Evolutionary conservation across 2,113 vertebrate species (phyloP), one percentile per base, ranked within the genome.

Genomic region (Haemorhous mexicanus): DNA sequence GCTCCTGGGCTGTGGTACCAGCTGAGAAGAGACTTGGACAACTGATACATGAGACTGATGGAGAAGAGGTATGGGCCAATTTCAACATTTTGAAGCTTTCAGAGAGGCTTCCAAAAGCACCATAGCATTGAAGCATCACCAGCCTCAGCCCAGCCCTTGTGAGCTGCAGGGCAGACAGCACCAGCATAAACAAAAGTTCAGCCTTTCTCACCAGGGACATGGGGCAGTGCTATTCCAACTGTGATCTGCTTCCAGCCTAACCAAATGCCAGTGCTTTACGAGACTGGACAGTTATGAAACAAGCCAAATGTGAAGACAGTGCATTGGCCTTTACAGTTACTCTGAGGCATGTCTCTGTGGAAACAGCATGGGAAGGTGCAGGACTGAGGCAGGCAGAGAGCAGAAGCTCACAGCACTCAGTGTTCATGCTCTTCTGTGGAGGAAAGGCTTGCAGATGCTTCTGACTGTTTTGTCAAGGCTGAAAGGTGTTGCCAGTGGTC

Each of bases 131-230:
- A 94, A 87, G 72, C 33, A 39, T 5, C 55, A 63, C 55, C 84
- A 75, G 68, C 30, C 26, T 84, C 85, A 86, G 70, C 53, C 76
- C 90, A 84, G 50, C 72, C 79, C 46, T 67, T 46, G 41, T 19
- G 55, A 46, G 50, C 87, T 68, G 39, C 85, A 63, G 91, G 55
- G 91, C 68, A 78, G 86, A 80, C 79, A 93, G 11, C 80, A 90
- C 28, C 76, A 78, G 70, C 64, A 70, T 5, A 77, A 96, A 95
- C 78, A 94, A 84, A 72, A 92, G 50, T 64, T 89, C 91, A 93
- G 80, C 39, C 47, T 89, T 89, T 90, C 63, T 63, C 76, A 92
- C 50, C 76, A 84, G 69, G 86, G 73, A 50, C 50, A 86, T 14
- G 43, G 80, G 84, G 13, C 44, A 50, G 32, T 26, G n/a, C 83